Percentiles rank a stretch among this genome's conserved stretches.
Evolutionary conservation across 2,113 vertebrate genomes (phyloP).

Genomic region (Catharus fuscescens): DNA sequence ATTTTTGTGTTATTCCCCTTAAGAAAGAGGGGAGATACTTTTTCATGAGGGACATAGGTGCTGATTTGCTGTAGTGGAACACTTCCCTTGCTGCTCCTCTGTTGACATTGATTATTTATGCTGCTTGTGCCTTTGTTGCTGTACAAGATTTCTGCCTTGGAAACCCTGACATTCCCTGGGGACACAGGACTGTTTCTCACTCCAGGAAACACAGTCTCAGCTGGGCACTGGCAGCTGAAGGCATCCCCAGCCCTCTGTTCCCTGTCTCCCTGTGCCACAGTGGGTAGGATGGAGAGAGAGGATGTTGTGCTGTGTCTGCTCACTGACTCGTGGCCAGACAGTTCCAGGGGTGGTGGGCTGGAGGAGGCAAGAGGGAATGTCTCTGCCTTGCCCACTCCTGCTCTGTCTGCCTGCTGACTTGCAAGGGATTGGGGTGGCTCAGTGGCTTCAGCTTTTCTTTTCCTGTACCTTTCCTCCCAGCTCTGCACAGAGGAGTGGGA

Average conservation of each 20-base stretch:
- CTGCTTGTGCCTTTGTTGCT: neutral
- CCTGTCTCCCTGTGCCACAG: accelerated
- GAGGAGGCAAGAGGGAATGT: neutral
- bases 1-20: neutral
- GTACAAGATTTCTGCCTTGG: neutral
- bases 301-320: neutral
- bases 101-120: neutral
- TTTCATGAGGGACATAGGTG: neutral
- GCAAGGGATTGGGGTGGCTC: neutral
- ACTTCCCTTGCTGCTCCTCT: neutral
- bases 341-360: neutral
- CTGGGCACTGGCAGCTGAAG: neutral
- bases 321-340: neutral
- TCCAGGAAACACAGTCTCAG: neutral
- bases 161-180: neutral
- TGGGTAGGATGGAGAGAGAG: neutral
- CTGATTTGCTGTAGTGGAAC: neutral
- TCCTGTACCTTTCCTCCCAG: neutral
- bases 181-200: neutral
- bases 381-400: neutral
- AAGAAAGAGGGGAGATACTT: neutral
- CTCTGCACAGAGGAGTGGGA: neutral
- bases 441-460: neutral
- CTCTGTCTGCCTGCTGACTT: neutral
- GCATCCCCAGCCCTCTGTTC: neutral